Evolutionary conservation across 2,113 vertebrate species (phyloP), one percentile per base, ranked within the genome.

Genomic region (Tupaia chinensis): DNA sequence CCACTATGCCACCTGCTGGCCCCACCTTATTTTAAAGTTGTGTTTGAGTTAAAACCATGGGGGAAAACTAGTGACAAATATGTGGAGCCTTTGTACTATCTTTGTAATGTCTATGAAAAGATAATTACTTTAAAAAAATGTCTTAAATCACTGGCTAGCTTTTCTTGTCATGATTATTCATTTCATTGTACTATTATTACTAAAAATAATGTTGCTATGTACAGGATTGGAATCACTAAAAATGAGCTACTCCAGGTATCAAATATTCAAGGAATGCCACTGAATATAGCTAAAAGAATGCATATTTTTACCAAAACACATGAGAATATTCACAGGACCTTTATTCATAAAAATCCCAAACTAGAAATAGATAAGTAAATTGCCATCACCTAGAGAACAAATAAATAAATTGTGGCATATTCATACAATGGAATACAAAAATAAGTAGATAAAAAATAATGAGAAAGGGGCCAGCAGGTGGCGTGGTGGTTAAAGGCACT

Each of bases 181-280:
- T 91, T 90, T 95, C 19, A 69, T 78, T 89, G 65, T 66, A 68
- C 61, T 29, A 61, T n/a, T 70, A 79, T 65, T 79, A 72, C 74
- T 81, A 60, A 76, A 86, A 81, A 34, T 54, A 89, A 90, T 61
- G 73, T 93, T 69, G 22, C 16, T 73, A 32, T 95, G 20, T 54
- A 80, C 27, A 88, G 53, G 63, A 73, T n/a, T 32, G 19, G 11
- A 53, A 86, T 66, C 60, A 93, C 34, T 60, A 65, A 74, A 90
- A 90, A 86, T 69, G 53, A 69, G 22, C 54, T 61, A 69, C 11
- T 85, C 17, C 7, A 83, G 17, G 29, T 87, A 77, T 56, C 95
- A 80, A 74, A 83, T 68, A n/a, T 68, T 68, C n/a, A n/a, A 89
- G 1, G n/a, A 82, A 66, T 92, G 44, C 15, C 29, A 66, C 90